Conservation (phyloP, 2,797 vertebrate genomes). For the Enteromius afrohamiltoni region DNA sequence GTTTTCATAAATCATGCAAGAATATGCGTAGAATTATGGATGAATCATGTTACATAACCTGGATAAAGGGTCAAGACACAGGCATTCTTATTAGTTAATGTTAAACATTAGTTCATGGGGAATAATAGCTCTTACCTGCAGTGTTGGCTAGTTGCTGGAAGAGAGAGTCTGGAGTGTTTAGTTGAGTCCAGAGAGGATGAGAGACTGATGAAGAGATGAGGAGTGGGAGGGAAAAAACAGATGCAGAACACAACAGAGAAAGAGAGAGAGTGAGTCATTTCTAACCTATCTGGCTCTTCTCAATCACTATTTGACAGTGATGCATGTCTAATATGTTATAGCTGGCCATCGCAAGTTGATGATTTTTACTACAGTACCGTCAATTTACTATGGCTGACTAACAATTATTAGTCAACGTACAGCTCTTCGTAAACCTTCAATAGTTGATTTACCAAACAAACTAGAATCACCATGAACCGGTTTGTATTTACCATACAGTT, state of each 20-base stretch:
- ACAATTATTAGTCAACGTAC: not conserved
- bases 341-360: not conserved
- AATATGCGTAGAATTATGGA: not conserved
- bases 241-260: not conserved
- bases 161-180: conserved; percentile 54
- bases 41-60: too few species aligned
- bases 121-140: conserved; percentile 1
- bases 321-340: not conserved
- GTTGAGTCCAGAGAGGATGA: conserved; percentile 45
- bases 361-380: not conserved
- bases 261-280: conserved; percentile 27
- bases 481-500: not conserved
- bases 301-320: not conserved
- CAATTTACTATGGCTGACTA: not conserved
- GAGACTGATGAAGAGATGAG: conserved; percentile 46
- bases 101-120: not conserved
- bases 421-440: not conserved
- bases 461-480: not conserved
- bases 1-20: not conserved
- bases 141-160: conserved; percentile 43
- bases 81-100: too few species aligned
- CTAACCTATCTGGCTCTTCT: conserved; percentile 40
- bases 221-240: conserved; percentile 34
- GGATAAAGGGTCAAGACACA: not conserved
- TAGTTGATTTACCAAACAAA: not conserved